Percentiles rank a stretch among this genome's conserved stretches.
These are phyloP conservation scores for Hermaeophaga mercurialis DNA, from an alignment of 2,888 invertebrate genomes.

Conservation along the genomic window DNA sequence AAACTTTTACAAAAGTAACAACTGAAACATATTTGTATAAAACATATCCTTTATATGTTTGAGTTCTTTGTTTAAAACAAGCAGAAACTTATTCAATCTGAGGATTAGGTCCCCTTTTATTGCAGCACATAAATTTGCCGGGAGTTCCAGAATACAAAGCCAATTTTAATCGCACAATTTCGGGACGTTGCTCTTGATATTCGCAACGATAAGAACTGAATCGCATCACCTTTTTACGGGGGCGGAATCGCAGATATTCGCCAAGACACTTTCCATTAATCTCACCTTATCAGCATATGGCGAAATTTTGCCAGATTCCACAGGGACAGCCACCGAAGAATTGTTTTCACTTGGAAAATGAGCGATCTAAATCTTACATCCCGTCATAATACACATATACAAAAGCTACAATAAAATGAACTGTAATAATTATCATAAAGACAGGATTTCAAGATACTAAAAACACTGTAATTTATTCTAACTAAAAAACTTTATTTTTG, in stretches of 20 bases:
- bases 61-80: background rate
- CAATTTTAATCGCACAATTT: slow-evolving; percentile 24
- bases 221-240: slow-evolving; percentile 26
- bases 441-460: too few species aligned
- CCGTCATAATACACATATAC: too few species aligned
- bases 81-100: background rate
- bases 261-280: slow-evolving; percentile 21
- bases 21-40: too few species aligned
- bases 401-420: too few species aligned
- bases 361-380: too few species aligned
- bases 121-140: slow-evolving; percentile 19
- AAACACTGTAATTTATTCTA: too few species aligned
- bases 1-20: too few species aligned
- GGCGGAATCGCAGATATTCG: slow-evolving; percentile 16
- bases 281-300: slow-evolving; percentile 17
- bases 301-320: slow-evolving; percentile 3
- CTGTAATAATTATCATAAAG: too few species aligned
- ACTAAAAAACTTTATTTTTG: too few species aligned
- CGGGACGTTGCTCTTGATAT: slow-evolving; percentile 26
- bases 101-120: slow-evolving; percentile 20
- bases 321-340: too few species aligned
- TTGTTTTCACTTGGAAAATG: too few species aligned
- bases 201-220: slow-evolving; percentile 17
- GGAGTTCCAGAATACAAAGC: slow-evolving; percentile 21
- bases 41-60: too few species aligned